Conservation (phyloP, 2,113 vertebrate genomes). For the Gallinago undulata region DNA sequence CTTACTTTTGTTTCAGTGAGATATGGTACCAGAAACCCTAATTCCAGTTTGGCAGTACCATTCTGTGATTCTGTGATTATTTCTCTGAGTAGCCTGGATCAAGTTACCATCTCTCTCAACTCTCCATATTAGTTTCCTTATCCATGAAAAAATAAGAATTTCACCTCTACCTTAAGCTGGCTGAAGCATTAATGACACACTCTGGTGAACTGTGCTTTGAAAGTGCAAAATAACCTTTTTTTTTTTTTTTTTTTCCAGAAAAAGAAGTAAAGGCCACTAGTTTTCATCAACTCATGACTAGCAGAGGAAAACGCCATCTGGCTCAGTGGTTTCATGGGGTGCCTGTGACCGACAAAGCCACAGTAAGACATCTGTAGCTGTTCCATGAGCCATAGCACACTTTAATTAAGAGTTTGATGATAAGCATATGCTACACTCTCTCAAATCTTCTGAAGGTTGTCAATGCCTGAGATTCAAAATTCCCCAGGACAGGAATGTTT, state of each 20-base stretch:
- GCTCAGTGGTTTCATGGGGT: background rate
- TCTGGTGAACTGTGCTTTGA: background rate
- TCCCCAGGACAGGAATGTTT: background rate
- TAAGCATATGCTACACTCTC: background rate
- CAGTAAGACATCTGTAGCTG: background rate
- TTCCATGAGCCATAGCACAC: background rate
- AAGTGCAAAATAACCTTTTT: background rate
- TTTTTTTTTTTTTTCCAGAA: background rate
- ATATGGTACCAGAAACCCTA: background rate
- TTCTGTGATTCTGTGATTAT: background rate
- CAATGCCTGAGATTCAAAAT: background rate
- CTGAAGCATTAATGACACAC: background rate
- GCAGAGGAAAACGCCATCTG: background rate
- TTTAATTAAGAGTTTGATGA: background rate
- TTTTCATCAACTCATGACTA: background rate
- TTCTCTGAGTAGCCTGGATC: background rate
- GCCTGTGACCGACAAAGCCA: background rate
- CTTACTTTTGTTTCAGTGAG: background rate
- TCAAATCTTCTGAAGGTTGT: background rate
- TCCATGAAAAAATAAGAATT: background rate
- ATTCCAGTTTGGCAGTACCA: background rate
- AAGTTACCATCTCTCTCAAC: background rate
- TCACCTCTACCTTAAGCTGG: background rate
- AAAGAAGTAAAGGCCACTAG: background rate
- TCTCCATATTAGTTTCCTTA: background rate